These are phyloP conservation scores for Lethocerus indicus DNA, from an alignment of 1,140 invertebrate species.

Conservation along the genomic window DNA sequence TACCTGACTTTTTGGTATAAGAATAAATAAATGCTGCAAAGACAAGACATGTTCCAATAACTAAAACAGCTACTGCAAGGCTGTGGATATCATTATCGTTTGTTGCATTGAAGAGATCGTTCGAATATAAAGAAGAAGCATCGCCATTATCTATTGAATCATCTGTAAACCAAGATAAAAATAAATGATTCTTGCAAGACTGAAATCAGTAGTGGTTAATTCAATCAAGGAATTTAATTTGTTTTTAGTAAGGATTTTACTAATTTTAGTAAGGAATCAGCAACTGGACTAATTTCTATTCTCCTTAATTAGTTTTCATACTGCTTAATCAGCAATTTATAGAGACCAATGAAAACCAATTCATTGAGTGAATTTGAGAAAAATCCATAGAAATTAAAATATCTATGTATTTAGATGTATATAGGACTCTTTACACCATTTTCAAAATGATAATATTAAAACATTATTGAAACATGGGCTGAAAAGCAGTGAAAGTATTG, in stretches of 20 bases:
- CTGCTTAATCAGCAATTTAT: not conserved
- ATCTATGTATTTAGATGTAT: no score
- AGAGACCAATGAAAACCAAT: no score
- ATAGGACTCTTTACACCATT: no score
- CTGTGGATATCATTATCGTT: not conserved
- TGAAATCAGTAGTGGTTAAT: not conserved
- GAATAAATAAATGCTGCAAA: slow-evolving; percentile 11
- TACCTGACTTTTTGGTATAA: slow-evolving; percentile 1
- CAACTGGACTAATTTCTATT: not conserved
- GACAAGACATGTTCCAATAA: slow-evolving; percentile 7
- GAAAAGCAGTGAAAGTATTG: no score
- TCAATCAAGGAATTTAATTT: not conserved
- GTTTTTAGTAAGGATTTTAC: not conserved
- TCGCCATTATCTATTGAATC: not conserved
- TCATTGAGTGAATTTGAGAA: no score
- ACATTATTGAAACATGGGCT: no score
- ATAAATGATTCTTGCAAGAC: not conserved
- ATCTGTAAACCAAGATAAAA: not conserved
- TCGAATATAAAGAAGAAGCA: not conserved
- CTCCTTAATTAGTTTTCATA: not conserved
- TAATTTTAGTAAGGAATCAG: not conserved
- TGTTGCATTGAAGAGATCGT: not conserved
- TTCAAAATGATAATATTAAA: no score
- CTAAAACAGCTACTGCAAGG: slow-evolving; percentile 8
- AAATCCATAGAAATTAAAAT: no score